phyloP scores from a whole-genome alignment of 2,113 vertebrate species.

The Orthonyx spaldingii region DNA sequence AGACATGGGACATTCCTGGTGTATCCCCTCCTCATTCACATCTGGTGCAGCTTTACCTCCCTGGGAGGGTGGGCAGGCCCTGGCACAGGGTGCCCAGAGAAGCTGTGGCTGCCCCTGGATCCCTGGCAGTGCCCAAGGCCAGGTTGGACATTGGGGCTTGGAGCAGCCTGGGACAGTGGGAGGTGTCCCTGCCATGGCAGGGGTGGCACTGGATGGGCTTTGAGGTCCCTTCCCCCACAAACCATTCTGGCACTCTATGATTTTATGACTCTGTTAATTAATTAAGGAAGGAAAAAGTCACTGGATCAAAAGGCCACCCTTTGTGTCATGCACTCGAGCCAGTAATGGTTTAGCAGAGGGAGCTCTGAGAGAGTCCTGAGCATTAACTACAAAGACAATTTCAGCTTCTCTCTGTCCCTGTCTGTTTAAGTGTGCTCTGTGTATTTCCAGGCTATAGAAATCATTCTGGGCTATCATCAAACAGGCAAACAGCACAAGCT shows the following conservation, averaged over 20 bases:
- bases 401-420: background rate
- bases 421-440: background rate
- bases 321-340: background rate
- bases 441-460: background rate
- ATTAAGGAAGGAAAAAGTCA: background rate
- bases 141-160: accelerated
- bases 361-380: background rate
- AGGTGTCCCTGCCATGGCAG: background rate
- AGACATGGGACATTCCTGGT: background rate
- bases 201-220: accelerated
- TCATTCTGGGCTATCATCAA: background rate
- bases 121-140: background rate
- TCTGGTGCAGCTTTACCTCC: background rate
- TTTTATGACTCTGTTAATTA: background rate
- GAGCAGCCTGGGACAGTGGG: background rate
- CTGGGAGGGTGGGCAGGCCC: accelerated
- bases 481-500: background rate
- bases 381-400: background rate
- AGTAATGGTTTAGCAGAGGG: background rate
- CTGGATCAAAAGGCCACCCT: background rate
- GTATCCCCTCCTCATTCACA: background rate
- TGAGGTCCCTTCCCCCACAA: background rate
- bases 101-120: background rate
- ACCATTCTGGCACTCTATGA: background rate
- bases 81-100: background rate